Evolutionary conservation across 1,140 invertebrate species (phyloP).

Genomic region (Metopolophium dirhodum): DNA sequence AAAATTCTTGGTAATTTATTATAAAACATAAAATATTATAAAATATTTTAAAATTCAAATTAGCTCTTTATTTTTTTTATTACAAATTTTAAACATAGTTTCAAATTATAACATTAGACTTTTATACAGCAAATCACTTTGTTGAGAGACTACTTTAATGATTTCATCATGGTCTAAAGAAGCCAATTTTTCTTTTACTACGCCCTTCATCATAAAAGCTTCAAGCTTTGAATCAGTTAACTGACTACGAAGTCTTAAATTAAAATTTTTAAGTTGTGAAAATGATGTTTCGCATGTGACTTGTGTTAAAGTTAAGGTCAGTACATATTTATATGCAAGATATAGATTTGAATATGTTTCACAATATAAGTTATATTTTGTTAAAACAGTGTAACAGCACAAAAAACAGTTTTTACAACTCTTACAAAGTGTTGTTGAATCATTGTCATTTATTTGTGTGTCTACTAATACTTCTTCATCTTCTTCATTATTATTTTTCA

Average conservation of each 20-base stretch:
- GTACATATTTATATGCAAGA: background rate
- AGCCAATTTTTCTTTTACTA: background rate
- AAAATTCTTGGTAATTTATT: no score
- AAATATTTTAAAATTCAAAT: background rate
- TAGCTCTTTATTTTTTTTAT: background rate
- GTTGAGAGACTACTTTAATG: background rate
- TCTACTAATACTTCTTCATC: conserved; percentile 10
- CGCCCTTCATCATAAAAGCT: background rate
- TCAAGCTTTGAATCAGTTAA: background rate
- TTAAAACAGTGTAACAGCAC: background rate
- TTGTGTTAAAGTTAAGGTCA: background rate
- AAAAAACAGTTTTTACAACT: conserved; percentile 15
- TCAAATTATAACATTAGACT: background rate
- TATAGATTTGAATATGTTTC: background rate
- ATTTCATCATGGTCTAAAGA: background rate
- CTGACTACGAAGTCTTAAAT: background rate
- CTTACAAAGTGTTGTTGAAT: background rate
- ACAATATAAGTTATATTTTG: background rate
- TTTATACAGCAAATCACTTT: conserved; percentile 19
- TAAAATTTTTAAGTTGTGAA: background rate
- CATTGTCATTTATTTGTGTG: background rate
- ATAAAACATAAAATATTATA: no score
- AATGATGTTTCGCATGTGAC: background rate
- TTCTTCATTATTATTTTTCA: background rate
- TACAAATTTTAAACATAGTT: background rate